Evolutionary conservation across 2,888 invertebrate genomes (phyloP), one percentile per base, ranked within the genome.

Genomic region (Tachystola acroxantha): DNA sequence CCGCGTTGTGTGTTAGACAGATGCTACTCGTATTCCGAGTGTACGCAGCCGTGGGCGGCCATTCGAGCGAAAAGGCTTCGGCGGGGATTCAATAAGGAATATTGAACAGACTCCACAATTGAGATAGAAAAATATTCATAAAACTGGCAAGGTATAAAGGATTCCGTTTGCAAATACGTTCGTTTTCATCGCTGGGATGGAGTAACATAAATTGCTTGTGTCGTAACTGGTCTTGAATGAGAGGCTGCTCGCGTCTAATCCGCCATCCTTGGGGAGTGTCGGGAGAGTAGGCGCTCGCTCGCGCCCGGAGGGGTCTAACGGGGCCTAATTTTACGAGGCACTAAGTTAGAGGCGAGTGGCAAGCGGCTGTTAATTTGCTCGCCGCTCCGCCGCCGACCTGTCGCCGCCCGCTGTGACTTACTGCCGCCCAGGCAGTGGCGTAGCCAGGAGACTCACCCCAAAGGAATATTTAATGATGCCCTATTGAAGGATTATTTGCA

Each of bases 291-390:
- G 47, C 40, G 60, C 52, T 52, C 57, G 61, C 55, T 54, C 56
- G 57, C 53, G 71, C 65, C 72, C 59, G 52, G 65, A 76, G 75
- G 71, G 80, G 68, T 70, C 68, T 77, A 76, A 75, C 72, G 69
- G 75, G 65, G 76, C 68, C 80, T 82, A 81, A 84, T 85, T 84
- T 85, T 81, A 84, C 73, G 85, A 85, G 81, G 79, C 71, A 77
- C 78, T 84, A 82, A 84, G 76, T 84, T 76, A 76, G 75, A 73
- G 71, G 69, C 71, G 73, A 77, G 76, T 67, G 76, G 75, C 75
- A 75, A 79, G 66, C 74, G 75, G 63, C 75, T 82, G 85, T 82
- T 85, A 85, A 85, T 84, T 85, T 81, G 80, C 68, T 69, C 72
- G 67, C 68, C 70, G 61, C 54, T n/a, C n/a, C 9, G 52, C n/a